phyloP scores from a whole-genome alignment of 2,888 invertebrate genomes.

The Rhingia campestris region DNA sequence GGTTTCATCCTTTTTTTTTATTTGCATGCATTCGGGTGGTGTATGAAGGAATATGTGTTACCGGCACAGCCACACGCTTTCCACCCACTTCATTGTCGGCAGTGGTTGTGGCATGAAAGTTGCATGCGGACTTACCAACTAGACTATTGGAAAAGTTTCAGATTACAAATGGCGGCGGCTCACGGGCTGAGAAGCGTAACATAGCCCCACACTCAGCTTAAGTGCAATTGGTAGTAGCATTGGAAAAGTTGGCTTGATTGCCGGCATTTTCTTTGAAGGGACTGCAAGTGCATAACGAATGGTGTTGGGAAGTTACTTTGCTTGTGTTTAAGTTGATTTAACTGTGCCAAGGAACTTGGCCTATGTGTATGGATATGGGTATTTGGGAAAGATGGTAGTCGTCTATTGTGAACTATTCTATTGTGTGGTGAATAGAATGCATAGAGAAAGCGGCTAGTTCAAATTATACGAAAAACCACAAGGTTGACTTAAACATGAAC shows the following conservation, averaged over 20 bases:
- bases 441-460: too few relatives aligned
- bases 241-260: constrained; percentile 54
- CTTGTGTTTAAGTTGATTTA: constrained; percentile 52
- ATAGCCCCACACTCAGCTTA: constrained; percentile 37
- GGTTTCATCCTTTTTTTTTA: constrained; percentile 19
- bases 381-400: too few relatives aligned
- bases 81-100: constrained; percentile 49
- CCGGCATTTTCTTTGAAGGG: constrained; percentile 7
- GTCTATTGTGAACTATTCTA: too few relatives aligned
- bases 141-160: constrained; percentile 58
- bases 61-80: not conserved
- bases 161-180: constrained; percentile 48
- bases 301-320: constrained; percentile 30
- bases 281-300: constrained; percentile 34
- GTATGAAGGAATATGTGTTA: not conserved
- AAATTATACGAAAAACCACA: too few relatives aligned
- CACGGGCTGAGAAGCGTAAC: constrained; percentile 25
- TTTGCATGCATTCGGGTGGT: constrained; percentile 36
- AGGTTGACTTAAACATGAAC: too few relatives aligned
- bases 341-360: constrained; percentile 6
- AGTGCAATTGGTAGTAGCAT: constrained; percentile 62
- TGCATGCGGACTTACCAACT: constrained; percentile 36
- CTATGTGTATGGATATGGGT: not conserved
- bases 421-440: too few relatives aligned
- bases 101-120: constrained; percentile 65